Base-by-base conservation (phyloP, 2,888 invertebrate genomes). In the Agapetus fuscipes region DNA sequence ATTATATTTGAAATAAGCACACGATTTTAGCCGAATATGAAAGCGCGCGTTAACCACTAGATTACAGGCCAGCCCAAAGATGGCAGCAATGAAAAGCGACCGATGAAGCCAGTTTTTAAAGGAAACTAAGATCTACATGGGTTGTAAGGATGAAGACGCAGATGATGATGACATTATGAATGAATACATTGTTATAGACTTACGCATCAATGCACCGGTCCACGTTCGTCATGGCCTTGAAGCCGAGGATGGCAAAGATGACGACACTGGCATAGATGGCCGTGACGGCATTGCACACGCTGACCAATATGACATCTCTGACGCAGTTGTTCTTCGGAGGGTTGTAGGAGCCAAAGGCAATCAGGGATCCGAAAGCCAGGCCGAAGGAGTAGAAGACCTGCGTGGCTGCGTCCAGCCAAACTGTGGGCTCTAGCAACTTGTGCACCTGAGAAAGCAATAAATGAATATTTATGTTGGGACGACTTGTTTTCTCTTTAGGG, bases 381-480 rank as follows among this genome's bases (percentile, higher is more conserved):
- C 94, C 94, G 60, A 91, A 89, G 1, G 93, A 93, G 64, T 94
- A 95, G 70, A 95, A 95, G 2, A 95, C 94, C 69, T 95, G 95
- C 0, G 94, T 94, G 1, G 95, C 94, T 2, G 95, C 94, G 57
- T 94, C 94, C 53, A 95, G 66, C 95, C 95, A 95, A 1, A 94
- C 93, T 3, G 81, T 86, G 0, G 94, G 90, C 53, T 89, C 80
- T 31, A 80, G 66, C 12, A 95, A 71, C 56, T 86, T 90, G 49
- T 85, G 83, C 55, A 89, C 72, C 89, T 89, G 64, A 14, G 61
- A 60, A 34, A 20, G 9, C 9, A 20, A 20, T 32, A 47, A 50
- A 37, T 16, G n/a, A 12, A 12, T 10, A 34, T 17, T 28, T 13
- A 13, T 32, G 16, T 10, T 36, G 11, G 7, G 26, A 2, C 3